Conservation (phyloP, 2,888 invertebrate species). For the Cheilosia pagana region DNA sequence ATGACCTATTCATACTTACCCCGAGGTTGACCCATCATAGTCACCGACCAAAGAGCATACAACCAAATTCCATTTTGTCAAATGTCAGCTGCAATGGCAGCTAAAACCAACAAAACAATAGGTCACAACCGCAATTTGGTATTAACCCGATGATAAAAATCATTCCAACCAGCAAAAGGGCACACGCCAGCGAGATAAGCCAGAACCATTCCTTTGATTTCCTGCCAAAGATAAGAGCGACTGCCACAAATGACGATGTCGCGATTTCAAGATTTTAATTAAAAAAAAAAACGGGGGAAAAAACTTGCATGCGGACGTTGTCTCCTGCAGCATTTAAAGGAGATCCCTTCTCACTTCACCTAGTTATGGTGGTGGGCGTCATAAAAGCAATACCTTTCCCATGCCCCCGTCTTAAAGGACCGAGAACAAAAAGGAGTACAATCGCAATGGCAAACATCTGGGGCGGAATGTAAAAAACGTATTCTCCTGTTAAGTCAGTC, state of each 20-base stretch:
- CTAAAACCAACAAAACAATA: slow-evolving; percentile 23
- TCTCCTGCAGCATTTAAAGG: slow-evolving; percentile 63
- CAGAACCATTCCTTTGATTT: slow-evolving; percentile 20
- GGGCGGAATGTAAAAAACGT: slow-evolving; percentile 51
- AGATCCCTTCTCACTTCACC: slow-evolving; percentile 46
- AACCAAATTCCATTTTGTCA: slow-evolving; percentile 11
- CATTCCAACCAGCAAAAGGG: not conserved
- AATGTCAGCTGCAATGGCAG: slow-evolving; percentile 48
- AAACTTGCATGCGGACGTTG: slow-evolving; percentile 6
- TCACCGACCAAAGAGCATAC: not conserved
- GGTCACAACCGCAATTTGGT: slow-evolving; percentile 44
- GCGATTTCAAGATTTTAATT: slow-evolving; percentile 66
- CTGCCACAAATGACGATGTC: slow-evolving; percentile 54
- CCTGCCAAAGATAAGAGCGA: slow-evolving; percentile 8
- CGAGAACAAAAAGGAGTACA: slow-evolving; percentile 4
- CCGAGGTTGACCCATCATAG: too few relatives aligned
- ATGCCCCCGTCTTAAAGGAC: slow-evolving; percentile 11
- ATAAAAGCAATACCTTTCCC: slow-evolving; percentile 14
- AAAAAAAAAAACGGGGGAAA: slow-evolving; percentile 36
- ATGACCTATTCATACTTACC: too few relatives aligned
- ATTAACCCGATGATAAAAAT: slow-evolving; percentile 30
- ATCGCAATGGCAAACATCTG: slow-evolving; percentile 65
- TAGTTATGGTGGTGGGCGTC: slow-evolving; percentile 8
- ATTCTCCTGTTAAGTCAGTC: slow-evolving; percentile 6
- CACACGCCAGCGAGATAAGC: slow-evolving; percentile 50